These are phyloP conservation scores for Jordanella pulchra DNA, from an alignment of 2,797 vertebrate species.

Conservation along the genomic window DNA sequence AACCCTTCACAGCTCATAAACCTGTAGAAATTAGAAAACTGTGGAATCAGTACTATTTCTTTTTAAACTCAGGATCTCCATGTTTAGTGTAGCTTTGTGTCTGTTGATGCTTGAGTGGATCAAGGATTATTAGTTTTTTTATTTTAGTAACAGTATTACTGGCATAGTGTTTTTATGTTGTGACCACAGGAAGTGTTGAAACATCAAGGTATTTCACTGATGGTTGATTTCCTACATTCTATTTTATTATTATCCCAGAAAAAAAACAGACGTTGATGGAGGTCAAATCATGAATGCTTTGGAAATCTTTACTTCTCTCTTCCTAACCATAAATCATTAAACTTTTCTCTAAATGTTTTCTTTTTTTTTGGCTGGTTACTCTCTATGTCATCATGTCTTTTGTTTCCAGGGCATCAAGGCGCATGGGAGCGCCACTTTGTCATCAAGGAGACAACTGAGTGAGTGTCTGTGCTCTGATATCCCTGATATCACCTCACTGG, in stretches of 20 bases:
- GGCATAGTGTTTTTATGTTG: conserved; percentile 24
- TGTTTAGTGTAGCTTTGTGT: conserved; percentile 11
- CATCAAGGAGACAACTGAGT: conserved; percentile 79
- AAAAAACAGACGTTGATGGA: conserved; percentile 5
- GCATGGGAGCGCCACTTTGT: conserved; percentile 71
- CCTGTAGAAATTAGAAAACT: neutral
- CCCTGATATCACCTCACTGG: conserved; percentile 74
- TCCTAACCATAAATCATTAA: conserved; percentile 52
- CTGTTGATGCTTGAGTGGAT: neutral
- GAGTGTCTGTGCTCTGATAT: conserved; percentile 79
- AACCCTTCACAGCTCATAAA: conserved; percentile 5
- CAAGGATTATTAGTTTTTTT: conserved; percentile 10
- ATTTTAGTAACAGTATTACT: conserved; percentile 9
- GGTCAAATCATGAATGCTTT: conserved; percentile 39
- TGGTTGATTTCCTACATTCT: neutral
- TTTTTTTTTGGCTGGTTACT: conserved; percentile 41
- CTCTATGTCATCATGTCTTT: conserved; percentile 73
- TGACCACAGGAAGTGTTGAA: conserved; percentile 8
- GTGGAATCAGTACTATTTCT: neutral
- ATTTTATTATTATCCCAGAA: neutral
- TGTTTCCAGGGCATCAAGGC: conserved; percentile 77
- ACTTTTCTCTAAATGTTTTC: conserved; percentile 38
- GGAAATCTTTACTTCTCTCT: conserved; percentile 39
- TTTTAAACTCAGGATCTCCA: neutral
- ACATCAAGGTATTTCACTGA: conserved; percentile 23